Base-by-base conservation (phyloP, 2,797 vertebrate genomes). In the Hydrolagus colliei region DNA sequence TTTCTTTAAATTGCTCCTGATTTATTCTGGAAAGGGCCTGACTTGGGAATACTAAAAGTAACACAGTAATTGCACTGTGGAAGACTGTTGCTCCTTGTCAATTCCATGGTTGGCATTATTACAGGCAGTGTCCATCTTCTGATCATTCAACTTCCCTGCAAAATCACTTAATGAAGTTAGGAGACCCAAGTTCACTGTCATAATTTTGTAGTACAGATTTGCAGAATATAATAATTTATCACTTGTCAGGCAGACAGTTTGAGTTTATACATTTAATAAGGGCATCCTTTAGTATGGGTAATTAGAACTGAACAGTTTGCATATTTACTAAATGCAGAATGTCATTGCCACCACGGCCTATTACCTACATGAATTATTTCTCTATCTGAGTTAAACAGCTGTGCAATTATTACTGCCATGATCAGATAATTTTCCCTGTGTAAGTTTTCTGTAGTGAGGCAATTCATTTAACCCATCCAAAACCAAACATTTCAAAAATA, bases 351-450 rank as follows among this genome's bases (percentile, higher is more conserved):
- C 94, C 96, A 95, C 90, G 96, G 96, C 96, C 96, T 96, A 95
- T 98, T 98, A 96, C 96, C 96, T 97, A 94, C 96, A 95, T 98
- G 96, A 98, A 96, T 98, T 98, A 98, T 98, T 97, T 94, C 96
- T 98, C 96, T 97, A 97, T 97, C 96, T 97, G 95, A 95, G 94
- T 92, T 96, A 97, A 98, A 97, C 97, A 98, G 97, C 96, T 96
- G 96, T 95, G 95, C 98, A 96, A 98, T 98, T 97, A 98, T 98
- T 98, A 96, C 94, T 92, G 93, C 95, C 95, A 96, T 97, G 95
- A 97, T 98, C 96, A 97, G 96, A 98, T 97, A 97, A 96, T 98
- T 97, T 96, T 18, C 93, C 94, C 91, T 93, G 93, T 95, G 94
- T 96, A 96, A 96, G 93, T 92, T 91, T 96, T 95, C 94, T 94